Base-by-base conservation (phyloP, 2,797 vertebrate species). In the Darevskia mixta region DNA sequence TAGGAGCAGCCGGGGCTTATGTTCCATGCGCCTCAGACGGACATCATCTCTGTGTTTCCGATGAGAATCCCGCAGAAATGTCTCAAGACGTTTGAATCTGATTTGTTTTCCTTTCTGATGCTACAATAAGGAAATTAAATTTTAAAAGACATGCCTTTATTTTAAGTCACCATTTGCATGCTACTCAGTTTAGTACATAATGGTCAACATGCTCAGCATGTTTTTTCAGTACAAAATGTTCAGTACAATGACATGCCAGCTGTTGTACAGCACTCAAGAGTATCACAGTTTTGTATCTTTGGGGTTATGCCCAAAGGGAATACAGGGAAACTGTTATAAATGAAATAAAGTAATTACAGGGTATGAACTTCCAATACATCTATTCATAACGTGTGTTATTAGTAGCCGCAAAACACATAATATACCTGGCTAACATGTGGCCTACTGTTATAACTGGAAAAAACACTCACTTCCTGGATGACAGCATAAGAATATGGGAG, bases 31-130 rank as follows among this genome's bases (percentile, higher is more conserved):
- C 35, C 76, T 88, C 83, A 99, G 93, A 1, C 98, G 97, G 0
- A 91, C 93, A 0, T 97, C 95, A 90, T 99, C 98, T 0, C 98
- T 95, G 17, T 95, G 92, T 8, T 93, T 97, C 67, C 92, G 97
- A 92, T 97, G 98, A 0, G 98, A 97, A 45, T 98, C 97, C 49
- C 95, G 97, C 29, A 99, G 87, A 76, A 98, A 98, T 3, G 97
- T 95, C 90, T 99, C 99, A 49, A 99, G 95, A 35, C 99, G 97
- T 84, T 97, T 98, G 92, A 99, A 99, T 87, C 95, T 97, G 17
- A 99, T 78, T 2, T 97, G 95, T 38, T 97, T 98, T n/a, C 98
- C 98, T 82, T 92, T 98, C n/a, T 96, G 96, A 38, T 96, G 93
- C 98, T 98, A 29, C 84, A 89, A 69, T 49, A 85, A 75, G 32